Evolutionary conservation across 1,140 invertebrate species (phyloP), one percentile per base, ranked within the genome.

Genomic region (Drosophila paulistorum): DNA sequence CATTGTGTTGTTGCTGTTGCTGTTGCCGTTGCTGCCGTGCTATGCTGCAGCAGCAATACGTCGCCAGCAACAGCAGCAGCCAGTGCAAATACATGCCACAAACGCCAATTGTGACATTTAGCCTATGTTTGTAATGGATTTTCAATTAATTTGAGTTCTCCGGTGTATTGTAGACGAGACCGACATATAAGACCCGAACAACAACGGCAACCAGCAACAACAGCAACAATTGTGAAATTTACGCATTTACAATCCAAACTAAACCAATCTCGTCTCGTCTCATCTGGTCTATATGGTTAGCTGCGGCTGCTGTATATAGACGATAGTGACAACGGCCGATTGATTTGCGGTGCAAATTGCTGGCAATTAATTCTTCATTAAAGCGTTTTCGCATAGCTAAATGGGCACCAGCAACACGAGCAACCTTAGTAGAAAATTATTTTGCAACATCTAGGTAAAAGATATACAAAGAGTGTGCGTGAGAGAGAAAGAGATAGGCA

Each of bases 81-180:
- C 83, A 77, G 77, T 60, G 71, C 84, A 79, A 87, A 78, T 87
- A 89, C 84, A 89, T 89, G 80, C 84, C 84, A 89, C 84, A 89
- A 89, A 89, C 84, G 84, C 85, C 85, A 89, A 89, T 89, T 89
- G 85, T 89, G 85, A 89, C 85, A 89, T 90, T 89, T 89, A 90
- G 85, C 85, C 85, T 85, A 89, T 89, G 85, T 89, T 89, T 89
- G 85, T 90, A 90, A 90, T 89, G 85, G 85, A 89, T 90, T 89
- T 89, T 89, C 85, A 89, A 89, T 89, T 89, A 90, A 89, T 89
- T 89, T 89, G 85, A 89, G 85, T 90, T 89, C 85, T 89, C 85
- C 85, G 78, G 85, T 90, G 85, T 90, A 90, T 89, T 89, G 85
- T 89, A 87, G 84, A 80, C 77, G 84, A 59, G 73, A 89, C 84